Evolutionary conservation across 2,888 invertebrate species (phyloP), one percentile per base, ranked within the genome.

Genomic region (Pachydiplax longipennis): DNA sequence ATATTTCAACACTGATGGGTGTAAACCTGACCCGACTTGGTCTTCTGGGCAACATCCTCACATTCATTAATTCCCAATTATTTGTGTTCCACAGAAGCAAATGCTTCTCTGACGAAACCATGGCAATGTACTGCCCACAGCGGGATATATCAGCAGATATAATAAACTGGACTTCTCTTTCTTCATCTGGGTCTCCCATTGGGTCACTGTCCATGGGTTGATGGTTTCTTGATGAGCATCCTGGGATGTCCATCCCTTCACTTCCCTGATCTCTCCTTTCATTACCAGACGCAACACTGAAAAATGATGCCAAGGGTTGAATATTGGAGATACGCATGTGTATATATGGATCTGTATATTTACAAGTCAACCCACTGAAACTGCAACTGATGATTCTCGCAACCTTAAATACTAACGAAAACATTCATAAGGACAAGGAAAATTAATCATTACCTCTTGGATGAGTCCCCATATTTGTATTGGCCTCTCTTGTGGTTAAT

Each of bases 1-100:
- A 93, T 91, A 98, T 93, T 87, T 95, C 94, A 35, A 93, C 90
- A 91, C 94, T 94, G 2, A 93, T 92, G 8, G 94, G 93, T 0
- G 95, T 94, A 92, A 96, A 95, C 90, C 93, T 93, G 3, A 95
- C 94, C 92, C 94, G 94, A 93, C 97, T 97, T 0, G 97, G 96
- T 91, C 96, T 96, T 93, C 97, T 93, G 92, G 90, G 93, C 92
- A 93, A 94, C 91, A 90, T 93, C 92, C 92, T 95, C 93, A 94
- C 93, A 93, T 95, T 92, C 93, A 94, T 91, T 92, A 95, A 91
- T 91, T 93, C 93, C 92, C 94, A 92, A 81, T 91, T 92, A 6
- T 92, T 93, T 90, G 95, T 93, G 91, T 95, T 94, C 92, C 95
- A 96, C 0, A 97, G 92, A 40, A 96, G 92, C 0, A 97, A 93